Base-by-base conservation (phyloP, 2,113 vertebrate genomes). In the Climacteris rufus region DNA sequence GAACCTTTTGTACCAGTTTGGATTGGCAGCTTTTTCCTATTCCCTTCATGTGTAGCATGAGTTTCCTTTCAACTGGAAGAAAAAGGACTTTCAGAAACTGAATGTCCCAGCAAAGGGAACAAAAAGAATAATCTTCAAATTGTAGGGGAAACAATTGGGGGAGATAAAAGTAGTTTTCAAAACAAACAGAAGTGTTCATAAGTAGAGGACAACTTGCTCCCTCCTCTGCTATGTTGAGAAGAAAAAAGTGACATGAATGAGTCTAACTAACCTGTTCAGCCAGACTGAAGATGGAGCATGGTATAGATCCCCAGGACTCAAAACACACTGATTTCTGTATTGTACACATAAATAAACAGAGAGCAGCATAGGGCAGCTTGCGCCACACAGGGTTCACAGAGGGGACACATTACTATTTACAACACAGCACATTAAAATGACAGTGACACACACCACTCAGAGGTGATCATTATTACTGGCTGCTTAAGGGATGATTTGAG, bases 401-500 rank as follows among this genome's bases (percentile, higher is more conserved):
- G 64, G 66, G 90, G 83, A 50, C 93, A 93, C 89, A 33, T 52
- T n/a, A 18, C 87, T 95, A 31, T 77, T 79, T 76, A 57, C 91
- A 90, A 53, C 70, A 44, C 15, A 90, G 89, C 88, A 71, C 92
- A 94, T 95, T 86, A 81, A 77, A 83, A 77, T 88, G 82, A 81
- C 94, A 97, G 88, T 72, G 65, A 96, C 90, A 96, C 96, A 76
- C 37, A 96, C 92, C 76, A 79, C 89, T 94, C 71, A n/a, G 95
- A 94, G 92, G 90, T 91, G 95, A 96, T 76, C 40, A 20, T 83
- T 96, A 97, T 96, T 97, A 97, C 92, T 96, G 91, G 65, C 94
- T 97, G 93, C 96, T 96, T 96, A 86, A 93, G 95, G 95, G 96
- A 96, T 24, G 27, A 96, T 93, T 97, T 97, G 97, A 96, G 96